Base-by-base conservation (phyloP, 2,888 invertebrate species). In the Euplexia lucipara region DNA sequence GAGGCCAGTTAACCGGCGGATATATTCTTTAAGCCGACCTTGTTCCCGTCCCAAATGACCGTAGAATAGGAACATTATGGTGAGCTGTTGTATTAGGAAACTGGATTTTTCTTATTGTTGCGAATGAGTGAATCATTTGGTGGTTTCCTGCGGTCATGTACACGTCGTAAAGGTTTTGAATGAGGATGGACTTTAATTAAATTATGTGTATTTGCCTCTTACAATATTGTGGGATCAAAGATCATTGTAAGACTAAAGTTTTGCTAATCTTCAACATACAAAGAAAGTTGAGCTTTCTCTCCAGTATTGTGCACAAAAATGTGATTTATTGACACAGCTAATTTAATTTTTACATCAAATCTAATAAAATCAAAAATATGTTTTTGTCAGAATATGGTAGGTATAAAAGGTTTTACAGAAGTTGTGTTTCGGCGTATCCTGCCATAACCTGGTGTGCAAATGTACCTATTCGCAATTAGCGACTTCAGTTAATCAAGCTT, bases 1-100 rank as follows among this genome's bases (percentile, higher is more conserved):
- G 82, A 80, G 59, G 82, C 49, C 53, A 70, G 82, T 86, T 85
- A 86, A 63, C 73, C 57, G 60, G 45, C 84, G 82, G 83, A 80
- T 75, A 77, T 68, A 70, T 71, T 73, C 71, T 67, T 59, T 65
- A 54, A 73, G 70, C 53, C 58, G 79, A 78, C 78, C 79, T 81
- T 76, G 79, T 75, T 75, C 76, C 72, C 54, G 77, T 66, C 69
- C 71, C 66, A 42, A 77, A 49, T 61, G 72, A 63, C 63, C 35
- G 70, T 26, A 16, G 37, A n/a, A n/a, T n/a, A n/a, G n/a, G 44
- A 30, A 35, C n/a, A 16, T 22, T 12, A 35, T 45, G 51, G 5
- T 49, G 42, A 58, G 41, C 35, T 3, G 30, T 34, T 39, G 1
- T 32, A 12, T 22, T 39, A 32, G 35, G 44, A 61, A 66, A 57